Base-by-base conservation (phyloP, 92 coral and sea anemone species). In the Epizoanthus fatuus region DNA sequence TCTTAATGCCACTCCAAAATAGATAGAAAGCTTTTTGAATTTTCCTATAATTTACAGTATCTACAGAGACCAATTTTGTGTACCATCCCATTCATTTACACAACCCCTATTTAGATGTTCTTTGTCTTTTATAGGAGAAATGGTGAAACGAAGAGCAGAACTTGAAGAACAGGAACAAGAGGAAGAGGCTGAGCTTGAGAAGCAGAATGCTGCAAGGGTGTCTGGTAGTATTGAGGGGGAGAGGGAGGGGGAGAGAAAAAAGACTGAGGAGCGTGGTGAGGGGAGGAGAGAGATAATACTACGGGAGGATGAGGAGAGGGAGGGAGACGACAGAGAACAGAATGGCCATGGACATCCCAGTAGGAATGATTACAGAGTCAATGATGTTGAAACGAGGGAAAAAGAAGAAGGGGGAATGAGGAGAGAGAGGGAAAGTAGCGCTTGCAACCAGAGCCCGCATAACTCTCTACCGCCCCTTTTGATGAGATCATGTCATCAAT, bases 71-170 rank as follows among this genome's bases (percentile, higher is more conserved):
- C 35, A 29, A 29, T 29, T 29, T 29, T 29, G 35, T 29, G 2
- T 2, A 29, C 35, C 35, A 1, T 29, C 35, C 35, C 35, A 29
- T 29, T 29, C 35, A 29, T 0, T 29, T 29, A 29, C 35, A 29
- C 1, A 29, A 29, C 35, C 35, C 35, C 35, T 58, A 17, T 16
- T 58, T 58, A 58, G 9, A 16, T 10, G 13, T 13, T 72, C 10
- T 4, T 49, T 54, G 19, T 59, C 71, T 35, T 70, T 84, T 70
- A 55, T 66, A 91, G 97, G 98, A 83, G 92, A 95, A 40, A 94
- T 95, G 95, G 95, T 94, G 40, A 91, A 92, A 64, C 89, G 96
- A 57, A 80, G 98, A 81, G 95, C 95, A 54, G 96, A 90, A 75
- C 89, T 90, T 42, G 98, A 92, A 84, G 96, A 94, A 20, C 75